These are phyloP conservation scores for Pocillopora meandrina DNA, from an alignment of 92 coral and sea anemone species.

Conservation along the genomic window DNA sequence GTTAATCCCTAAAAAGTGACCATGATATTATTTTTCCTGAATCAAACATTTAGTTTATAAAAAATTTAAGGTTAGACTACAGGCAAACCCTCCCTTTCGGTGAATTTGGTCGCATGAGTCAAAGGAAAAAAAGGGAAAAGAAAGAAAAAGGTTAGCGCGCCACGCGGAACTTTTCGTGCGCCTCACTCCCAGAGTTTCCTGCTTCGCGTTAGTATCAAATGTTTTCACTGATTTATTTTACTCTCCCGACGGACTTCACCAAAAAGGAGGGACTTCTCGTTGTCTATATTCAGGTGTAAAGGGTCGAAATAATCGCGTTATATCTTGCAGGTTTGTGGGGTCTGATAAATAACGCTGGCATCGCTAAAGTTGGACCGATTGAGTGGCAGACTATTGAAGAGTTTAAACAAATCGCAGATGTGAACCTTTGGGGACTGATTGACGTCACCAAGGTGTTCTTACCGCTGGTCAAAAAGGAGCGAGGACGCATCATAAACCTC, in stretches of 20 bases:
- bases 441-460: slow-evolving; percentile 91
- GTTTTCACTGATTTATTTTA: too few relatives aligned
- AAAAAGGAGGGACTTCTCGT: neutral
- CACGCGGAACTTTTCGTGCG: neutral
- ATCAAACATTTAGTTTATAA: too few relatives aligned
- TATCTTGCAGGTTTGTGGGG: slow-evolving; percentile 79
- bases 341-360: slow-evolving; percentile 89
- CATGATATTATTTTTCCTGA: too few relatives aligned
- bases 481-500: slow-evolving; percentile 86
- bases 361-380: slow-evolving; percentile 75
- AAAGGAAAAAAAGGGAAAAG: too few relatives aligned
- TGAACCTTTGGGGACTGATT: slow-evolving; percentile 90
- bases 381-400: slow-evolving; percentile 86
- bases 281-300: slow-evolving; percentile 2
- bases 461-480: slow-evolving; percentile 77
- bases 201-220: too few relatives aligned
- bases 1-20: too few relatives aligned
- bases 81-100: too few relatives aligned
- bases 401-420: slow-evolving; percentile 71
- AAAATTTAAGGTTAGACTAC: too few relatives aligned
- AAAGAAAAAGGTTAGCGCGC: too few relatives aligned
- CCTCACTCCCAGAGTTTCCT: neutral
- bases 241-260: too few relatives aligned
- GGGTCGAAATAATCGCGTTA: neutral
- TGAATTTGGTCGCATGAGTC: too few relatives aligned